Conservation (phyloP, 2,797 vertebrate genomes). For the Enteromius afrohamiltoni region DNA sequence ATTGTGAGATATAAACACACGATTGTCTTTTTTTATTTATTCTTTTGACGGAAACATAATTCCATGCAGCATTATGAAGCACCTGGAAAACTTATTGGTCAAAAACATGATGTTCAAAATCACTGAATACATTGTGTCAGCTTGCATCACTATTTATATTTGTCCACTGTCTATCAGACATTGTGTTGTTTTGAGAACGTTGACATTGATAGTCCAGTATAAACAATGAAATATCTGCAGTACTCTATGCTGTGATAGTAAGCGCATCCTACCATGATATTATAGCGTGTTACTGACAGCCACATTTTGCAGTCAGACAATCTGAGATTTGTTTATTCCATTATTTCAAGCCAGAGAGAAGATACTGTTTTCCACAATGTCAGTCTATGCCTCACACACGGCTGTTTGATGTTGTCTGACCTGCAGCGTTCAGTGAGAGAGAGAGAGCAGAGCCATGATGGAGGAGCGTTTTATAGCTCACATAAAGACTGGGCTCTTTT, state of each 20-base stretch:
- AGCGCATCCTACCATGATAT: constrained; percentile 18
- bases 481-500: constrained; percentile 25
- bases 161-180: constrained; percentile 28
- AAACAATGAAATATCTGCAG: constrained; percentile 23
- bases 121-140: background rate
- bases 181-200: background rate
- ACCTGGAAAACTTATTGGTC: background rate
- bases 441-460: constrained; percentile 14
- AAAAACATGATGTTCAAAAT: background rate
- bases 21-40: background rate
- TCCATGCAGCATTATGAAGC: background rate
- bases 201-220: constrained; percentile 29
- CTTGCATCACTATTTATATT: constrained; percentile 32
- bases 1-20: background rate
- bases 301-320: constrained; percentile 32
- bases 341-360: constrained; percentile 28
- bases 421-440: constrained; percentile 13
- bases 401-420: constrained; percentile 25
- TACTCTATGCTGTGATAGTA: constrained; percentile 12
- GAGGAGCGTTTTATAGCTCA: constrained; percentile 24
- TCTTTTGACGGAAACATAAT: background rate
- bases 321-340: constrained; percentile 43
- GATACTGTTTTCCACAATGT: constrained; percentile 22
- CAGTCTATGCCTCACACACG: constrained; percentile 10
- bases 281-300: constrained; percentile 26